Conservation (phyloP, 1,140 invertebrate genomes). For the Cepaea nemoralis region DNA sequence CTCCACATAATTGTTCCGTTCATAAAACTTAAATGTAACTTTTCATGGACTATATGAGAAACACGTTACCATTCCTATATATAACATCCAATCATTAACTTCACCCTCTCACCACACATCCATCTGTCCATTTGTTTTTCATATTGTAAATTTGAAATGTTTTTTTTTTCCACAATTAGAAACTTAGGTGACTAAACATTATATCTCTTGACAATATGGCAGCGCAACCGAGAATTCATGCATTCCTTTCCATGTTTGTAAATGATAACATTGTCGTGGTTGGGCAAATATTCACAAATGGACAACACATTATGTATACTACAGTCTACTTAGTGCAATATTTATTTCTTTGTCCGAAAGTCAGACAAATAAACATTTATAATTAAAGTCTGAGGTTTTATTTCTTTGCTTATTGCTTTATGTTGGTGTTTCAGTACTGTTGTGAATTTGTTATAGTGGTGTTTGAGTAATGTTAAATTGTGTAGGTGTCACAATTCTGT, state of each 20-base stretch:
- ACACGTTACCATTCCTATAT: no score
- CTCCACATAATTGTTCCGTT: no score
- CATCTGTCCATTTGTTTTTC: background rate
- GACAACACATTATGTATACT: constrained; percentile 12
- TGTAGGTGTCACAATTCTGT: no score
- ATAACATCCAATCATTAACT: background rate
- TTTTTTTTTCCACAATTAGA: background rate
- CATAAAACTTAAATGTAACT: no score
- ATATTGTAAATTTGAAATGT: background rate
- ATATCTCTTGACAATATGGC: constrained; percentile 26
- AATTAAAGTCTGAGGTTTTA: background rate
- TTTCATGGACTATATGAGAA: no score
- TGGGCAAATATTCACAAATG: background rate
- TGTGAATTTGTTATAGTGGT: no score
- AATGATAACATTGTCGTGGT: background rate
- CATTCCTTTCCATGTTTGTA: constrained; percentile 24
- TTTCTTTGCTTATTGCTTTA: background rate
- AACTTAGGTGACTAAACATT: background rate
- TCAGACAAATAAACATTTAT: constrained; percentile 22
- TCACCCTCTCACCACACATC: background rate
- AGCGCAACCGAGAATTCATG: constrained; percentile 29
- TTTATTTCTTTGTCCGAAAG: constrained; percentile 24
- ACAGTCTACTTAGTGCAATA: constrained; percentile 31
- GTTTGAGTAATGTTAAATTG: no score
- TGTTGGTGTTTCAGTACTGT: no score